Evolutionary conservation across 2,113 vertebrate genomes (phyloP).

Genomic region (Vidua macroura): DNA sequence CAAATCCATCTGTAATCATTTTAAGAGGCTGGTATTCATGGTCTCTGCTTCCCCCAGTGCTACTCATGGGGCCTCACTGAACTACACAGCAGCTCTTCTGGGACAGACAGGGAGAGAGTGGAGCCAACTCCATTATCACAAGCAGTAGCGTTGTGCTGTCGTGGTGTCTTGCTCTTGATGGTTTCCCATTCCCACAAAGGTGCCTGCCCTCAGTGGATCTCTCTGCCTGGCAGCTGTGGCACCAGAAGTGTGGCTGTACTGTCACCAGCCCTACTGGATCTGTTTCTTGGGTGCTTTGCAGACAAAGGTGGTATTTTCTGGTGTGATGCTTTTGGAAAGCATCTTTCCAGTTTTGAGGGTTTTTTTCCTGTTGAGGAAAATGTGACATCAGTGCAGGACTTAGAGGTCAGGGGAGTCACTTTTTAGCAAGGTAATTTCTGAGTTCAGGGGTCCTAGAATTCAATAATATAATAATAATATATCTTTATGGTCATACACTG

Average conservation of each 20-base stretch:
- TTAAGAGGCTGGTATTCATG: not conserved
- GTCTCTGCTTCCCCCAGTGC: not conserved
- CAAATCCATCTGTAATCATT: not conserved
- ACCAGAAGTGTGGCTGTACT: not conserved
- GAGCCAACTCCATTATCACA: not conserved
- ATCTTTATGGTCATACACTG: not conserved
- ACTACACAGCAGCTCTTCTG: not conserved
- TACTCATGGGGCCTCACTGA: not conserved
- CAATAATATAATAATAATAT: not conserved
- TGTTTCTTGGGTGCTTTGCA: not conserved
- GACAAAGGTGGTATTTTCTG: not conserved
- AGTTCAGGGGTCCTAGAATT: not conserved
- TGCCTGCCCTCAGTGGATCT: not conserved
- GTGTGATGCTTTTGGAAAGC: not conserved
- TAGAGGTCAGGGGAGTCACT: not conserved
- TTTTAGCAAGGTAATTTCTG: not conserved
- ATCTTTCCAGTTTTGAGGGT: not conserved
- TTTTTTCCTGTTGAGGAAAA: not conserved
- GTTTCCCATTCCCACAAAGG: not conserved
- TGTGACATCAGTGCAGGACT: not conserved
- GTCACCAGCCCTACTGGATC: not conserved
- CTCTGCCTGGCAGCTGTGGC: not conserved
- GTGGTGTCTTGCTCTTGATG: not conserved
- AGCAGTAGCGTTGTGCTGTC: accelerated
- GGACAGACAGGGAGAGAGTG: not conserved